Evolutionary conservation across 2,888 invertebrate genomes (phyloP).

Genomic region (Myathropa florea): DNA sequence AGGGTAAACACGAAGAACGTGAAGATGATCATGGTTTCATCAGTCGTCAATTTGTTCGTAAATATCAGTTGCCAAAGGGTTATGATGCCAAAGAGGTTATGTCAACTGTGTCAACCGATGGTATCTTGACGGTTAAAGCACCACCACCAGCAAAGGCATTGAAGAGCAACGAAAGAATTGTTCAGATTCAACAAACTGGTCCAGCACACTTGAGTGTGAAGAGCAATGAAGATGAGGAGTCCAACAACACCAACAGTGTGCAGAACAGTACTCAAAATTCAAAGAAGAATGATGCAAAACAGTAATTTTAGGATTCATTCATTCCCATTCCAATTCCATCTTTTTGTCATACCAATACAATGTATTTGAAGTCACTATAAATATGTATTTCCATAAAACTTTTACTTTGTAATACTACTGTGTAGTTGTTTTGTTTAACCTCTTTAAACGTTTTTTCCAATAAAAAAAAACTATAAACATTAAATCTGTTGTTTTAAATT

Average conservation of each 20-base stretch:
- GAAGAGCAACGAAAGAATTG: slow-evolving; percentile 79
- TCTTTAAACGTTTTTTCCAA: not conserved
- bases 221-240: slow-evolving; percentile 68
- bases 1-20: slow-evolving; percentile 90
- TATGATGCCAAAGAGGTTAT: slow-evolving; percentile 88
- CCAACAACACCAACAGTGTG: not conserved
- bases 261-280: not conserved
- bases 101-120: slow-evolving; percentile 89
- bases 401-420: slow-evolving; percentile 11
- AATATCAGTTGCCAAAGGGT: slow-evolving; percentile 88
- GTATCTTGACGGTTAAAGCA: slow-evolving; percentile 87
- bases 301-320: not conserved
- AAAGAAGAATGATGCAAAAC: slow-evolving; percentile 17
- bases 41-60: slow-evolving; percentile 88
- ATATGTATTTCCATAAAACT: not conserved
- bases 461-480: not conserved
- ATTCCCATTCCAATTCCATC: slow-evolving; percentile 1
- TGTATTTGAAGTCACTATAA: not conserved
- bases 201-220: slow-evolving; percentile 81
- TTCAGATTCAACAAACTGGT: slow-evolving; percentile 85
- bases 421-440: not conserved
- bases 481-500: not conserved
- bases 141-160: slow-evolving; percentile 82
- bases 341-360: not conserved
- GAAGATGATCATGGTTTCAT: slow-evolving; percentile 88